Conservation (phyloP, 2,113 vertebrate species). For the Pyrgilauda ruficollis region DNA sequence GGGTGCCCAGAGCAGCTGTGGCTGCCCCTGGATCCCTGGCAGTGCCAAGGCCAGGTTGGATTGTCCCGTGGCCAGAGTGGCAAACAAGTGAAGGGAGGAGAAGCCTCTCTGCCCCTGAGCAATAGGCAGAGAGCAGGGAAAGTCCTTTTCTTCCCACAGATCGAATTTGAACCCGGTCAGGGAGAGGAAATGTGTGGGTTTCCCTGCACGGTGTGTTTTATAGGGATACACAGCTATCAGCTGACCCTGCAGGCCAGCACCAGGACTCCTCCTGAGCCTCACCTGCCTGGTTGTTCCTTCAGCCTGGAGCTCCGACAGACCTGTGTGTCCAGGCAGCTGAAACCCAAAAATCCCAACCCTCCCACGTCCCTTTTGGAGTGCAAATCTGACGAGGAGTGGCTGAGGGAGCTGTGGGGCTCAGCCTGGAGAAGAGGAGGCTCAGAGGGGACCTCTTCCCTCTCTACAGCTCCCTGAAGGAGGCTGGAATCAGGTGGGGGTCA, state of each 20-base stretch:
- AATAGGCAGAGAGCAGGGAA: not conserved
- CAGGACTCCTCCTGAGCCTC: not conserved
- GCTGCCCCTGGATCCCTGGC: not conserved
- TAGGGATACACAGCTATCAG: rapidly evolving
- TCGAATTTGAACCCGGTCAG: rapidly evolving
- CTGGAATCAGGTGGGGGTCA: not conserved
- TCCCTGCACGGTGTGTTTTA: not conserved
- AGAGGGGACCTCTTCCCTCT: too few relatives aligned
- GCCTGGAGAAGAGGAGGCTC: not conserved
- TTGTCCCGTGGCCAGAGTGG: too few relatives aligned
- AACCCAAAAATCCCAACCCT: not conserved
- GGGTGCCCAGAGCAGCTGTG: not conserved
- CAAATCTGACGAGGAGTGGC: rapidly evolving
- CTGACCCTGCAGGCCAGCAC: rapidly evolving
- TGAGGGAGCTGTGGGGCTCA: not conserved
- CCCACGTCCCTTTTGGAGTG: not conserved
- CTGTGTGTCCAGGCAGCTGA: rapidly evolving
- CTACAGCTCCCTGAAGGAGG: not conserved
- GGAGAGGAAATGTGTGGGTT: not conserved
- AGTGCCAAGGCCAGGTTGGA: not conserved
- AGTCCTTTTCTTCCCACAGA: not conserved
- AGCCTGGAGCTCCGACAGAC: rapidly evolving
- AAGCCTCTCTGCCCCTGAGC: not conserved
- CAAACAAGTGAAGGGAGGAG: rapidly evolving
- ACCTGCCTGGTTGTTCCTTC: not conserved